Conservation (phyloP, 2,797 vertebrate genomes). For the Lepilemur septentrionalis region DNA sequence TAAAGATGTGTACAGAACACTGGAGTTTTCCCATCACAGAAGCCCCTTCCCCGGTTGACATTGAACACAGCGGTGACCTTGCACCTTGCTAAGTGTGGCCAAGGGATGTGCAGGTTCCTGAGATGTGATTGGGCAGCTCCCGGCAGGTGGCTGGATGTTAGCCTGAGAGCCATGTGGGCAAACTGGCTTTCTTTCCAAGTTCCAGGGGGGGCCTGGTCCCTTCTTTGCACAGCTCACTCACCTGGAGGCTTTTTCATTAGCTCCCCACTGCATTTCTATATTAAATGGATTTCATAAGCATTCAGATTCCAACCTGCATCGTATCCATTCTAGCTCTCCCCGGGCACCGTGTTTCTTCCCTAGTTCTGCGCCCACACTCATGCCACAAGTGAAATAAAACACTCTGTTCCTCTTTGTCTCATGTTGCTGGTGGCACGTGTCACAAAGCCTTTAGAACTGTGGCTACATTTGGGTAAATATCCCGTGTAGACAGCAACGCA, state of each 20-base stretch:
- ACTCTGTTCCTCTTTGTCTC: neutral
- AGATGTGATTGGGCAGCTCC: neutral
- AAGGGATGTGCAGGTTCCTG: neutral
- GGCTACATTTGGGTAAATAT: fast-evolving
- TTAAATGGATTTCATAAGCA: neutral
- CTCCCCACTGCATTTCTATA: neutral
- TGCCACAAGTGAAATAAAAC: neutral
- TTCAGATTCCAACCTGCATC: too few species aligned
- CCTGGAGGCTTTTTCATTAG: neutral
- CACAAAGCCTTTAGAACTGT: fast-evolving
- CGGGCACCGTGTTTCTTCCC: neutral
- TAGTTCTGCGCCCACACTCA: neutral
- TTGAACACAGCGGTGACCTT: neutral
- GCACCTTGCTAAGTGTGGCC: neutral
- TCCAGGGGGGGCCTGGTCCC: neutral
- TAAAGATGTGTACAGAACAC: neutral
- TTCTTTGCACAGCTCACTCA: too few species aligned
- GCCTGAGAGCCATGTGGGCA: neutral
- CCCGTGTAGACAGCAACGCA: fast-evolving
- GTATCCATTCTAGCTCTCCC: fast-evolving
- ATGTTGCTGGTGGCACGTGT: neutral
- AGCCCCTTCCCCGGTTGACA: fast-evolving
- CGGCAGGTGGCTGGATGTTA: neutral
- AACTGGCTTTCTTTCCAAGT: neutral
- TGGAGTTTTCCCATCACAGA: neutral